phyloP scores from a whole-genome alignment of 2,113 vertebrate genomes.

The Ahaetulla prasina region DNA sequence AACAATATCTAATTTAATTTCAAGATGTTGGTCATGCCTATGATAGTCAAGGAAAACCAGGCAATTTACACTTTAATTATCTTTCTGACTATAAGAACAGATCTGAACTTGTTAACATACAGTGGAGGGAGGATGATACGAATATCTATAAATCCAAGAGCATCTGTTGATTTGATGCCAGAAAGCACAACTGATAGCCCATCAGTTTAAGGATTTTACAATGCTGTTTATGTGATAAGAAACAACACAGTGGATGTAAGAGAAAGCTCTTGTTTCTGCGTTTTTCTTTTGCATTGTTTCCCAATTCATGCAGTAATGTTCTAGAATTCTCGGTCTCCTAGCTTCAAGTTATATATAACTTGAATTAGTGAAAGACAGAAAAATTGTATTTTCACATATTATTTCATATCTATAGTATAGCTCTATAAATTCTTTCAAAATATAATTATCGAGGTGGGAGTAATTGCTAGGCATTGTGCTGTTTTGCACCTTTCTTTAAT shows the following conservation, averaged over 20 bases:
- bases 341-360: not conserved
- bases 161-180: conserved; percentile 3
- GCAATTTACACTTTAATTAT: not conserved
- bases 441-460: not conserved
- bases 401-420: not conserved
- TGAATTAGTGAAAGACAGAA: not conserved
- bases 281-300: not conserved
- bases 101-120: not conserved
- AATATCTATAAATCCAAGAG: not conserved
- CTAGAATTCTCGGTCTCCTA: not conserved
- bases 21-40: not conserved
- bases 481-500: not conserved
- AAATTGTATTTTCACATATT: not conserved
- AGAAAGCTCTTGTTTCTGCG: not conserved
- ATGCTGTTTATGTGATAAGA: not conserved
- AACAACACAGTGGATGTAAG: not conserved
- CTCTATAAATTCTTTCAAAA: not conserved
- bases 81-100: not conserved
- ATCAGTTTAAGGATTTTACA: not conserved
- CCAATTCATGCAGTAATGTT: not conserved
- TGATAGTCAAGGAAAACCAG: not conserved
- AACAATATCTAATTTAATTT: not conserved
- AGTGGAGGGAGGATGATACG: not conserved
- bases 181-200: not conserved
- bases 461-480: not conserved